Evolutionary conservation across 1,140 invertebrate species (phyloP).

Genomic region (Drosophila grimshawi): DNA sequence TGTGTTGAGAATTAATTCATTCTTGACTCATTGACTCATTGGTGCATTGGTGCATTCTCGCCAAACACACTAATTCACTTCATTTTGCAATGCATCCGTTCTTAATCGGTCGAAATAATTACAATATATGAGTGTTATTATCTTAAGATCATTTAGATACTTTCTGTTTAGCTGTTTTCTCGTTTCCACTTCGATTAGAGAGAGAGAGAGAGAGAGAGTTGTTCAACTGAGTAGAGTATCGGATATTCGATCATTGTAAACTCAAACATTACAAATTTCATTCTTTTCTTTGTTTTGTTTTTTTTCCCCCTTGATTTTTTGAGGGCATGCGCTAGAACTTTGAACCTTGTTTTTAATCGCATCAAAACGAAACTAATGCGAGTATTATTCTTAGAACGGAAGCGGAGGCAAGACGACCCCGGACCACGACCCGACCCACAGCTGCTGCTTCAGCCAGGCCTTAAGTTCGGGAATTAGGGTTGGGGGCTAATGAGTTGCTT

Average conservation of each 20-base stretch:
- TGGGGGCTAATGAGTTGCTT: conserved; percentile 72
- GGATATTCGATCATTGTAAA: neutral
- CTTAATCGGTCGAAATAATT: too few species aligned
- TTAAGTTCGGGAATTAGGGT: neutral
- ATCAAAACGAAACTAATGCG: conserved; percentile 76
- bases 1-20: too few species aligned
- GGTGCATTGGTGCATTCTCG: too few species aligned
- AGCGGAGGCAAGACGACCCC: conserved; percentile 41
- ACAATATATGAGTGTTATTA: too few species aligned
- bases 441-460: conserved; percentile 41
- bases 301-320: neutral
- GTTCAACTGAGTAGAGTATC: too few species aligned
- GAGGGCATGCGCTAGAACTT: conserved; percentile 12
- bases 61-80: too few species aligned
- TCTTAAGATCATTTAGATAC: too few species aligned
- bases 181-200: too few species aligned
- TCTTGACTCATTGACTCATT: too few species aligned
- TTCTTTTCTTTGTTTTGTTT: conserved; percentile 6
- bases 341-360: conserved; percentile 68
- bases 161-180: too few species aligned
- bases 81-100: too few species aligned
- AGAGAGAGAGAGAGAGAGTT: too few species aligned
- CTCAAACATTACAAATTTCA: neutral
- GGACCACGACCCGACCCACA: conserved; percentile 11
- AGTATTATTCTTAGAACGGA: conserved; percentile 74